phyloP scores from a whole-genome alignment of 2,113 vertebrate genomes.

The Pterocles orientalis region DNA sequence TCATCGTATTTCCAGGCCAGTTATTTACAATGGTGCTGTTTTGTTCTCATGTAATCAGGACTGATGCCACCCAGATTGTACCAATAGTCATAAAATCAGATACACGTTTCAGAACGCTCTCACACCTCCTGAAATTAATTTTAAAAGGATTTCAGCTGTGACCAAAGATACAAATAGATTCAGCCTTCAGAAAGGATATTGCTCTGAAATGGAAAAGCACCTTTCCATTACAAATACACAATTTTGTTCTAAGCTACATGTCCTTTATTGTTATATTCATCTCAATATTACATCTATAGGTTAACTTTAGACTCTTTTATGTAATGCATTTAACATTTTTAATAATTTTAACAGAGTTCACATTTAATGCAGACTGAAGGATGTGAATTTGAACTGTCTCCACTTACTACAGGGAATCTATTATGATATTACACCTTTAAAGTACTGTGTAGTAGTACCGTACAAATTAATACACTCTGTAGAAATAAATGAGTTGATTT shows the following conservation, averaged over 20 bases:
- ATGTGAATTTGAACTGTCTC: background rate
- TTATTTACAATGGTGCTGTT: background rate
- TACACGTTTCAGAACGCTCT: background rate
- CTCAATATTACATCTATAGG: background rate
- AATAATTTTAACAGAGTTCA: background rate
- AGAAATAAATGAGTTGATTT: background rate
- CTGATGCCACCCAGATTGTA: background rate
- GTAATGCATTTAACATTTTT: background rate
- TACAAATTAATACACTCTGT: background rate
- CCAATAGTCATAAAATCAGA: background rate
- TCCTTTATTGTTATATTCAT: background rate
- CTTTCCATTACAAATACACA: background rate
- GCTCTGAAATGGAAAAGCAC: background rate
- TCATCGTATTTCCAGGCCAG: background rate
- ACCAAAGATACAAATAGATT: background rate
- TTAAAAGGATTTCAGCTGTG: background rate
- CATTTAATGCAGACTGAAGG: background rate
- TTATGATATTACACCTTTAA: background rate
- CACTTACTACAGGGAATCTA: background rate
- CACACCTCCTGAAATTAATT: background rate
- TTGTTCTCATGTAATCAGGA: background rate
- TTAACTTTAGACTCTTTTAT: background rate
- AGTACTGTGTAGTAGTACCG: background rate
- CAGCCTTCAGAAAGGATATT: background rate
- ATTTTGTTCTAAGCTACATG: background rate